Percentiles rank a stretch among this genome's conserved stretches.
phyloP scores from a whole-genome alignment of 2,888 invertebrate species.

The Pollenia labialis region DNA sequence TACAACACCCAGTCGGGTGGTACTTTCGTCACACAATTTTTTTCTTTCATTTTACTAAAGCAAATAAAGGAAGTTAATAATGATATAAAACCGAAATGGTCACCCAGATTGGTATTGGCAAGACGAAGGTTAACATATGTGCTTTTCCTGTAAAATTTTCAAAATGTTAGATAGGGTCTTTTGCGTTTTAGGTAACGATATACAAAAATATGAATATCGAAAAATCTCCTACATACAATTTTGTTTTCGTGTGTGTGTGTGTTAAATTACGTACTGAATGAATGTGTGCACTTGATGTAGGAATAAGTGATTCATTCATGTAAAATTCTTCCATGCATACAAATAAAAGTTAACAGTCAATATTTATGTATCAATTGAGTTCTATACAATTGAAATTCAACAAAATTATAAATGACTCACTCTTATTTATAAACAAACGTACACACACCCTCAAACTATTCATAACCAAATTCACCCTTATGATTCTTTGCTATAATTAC shows the following conservation, averaged over 20 bases:
- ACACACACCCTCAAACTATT: background rate
- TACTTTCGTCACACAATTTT: too few relatives aligned
- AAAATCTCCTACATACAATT: background rate
- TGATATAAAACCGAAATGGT: too few relatives aligned
- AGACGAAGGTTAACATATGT: too few relatives aligned
- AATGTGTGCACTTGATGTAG: background rate
- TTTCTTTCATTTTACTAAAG: too few relatives aligned
- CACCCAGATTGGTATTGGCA: too few relatives aligned
- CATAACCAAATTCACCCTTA: slow-evolving; percentile 47
- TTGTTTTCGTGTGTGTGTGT: background rate
- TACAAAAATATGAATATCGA: background rate
- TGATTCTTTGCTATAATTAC: background rate
- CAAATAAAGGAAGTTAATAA: too few relatives aligned
- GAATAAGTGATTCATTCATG: slow-evolving; percentile 30
- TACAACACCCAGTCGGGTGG: too few relatives aligned
- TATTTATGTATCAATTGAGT: slow-evolving; percentile 68
- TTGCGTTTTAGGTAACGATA: too few relatives aligned
- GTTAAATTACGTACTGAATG: too few relatives aligned
- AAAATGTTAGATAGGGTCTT: too few relatives aligned
- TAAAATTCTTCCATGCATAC: background rate
- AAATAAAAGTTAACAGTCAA: slow-evolving; percentile 47
- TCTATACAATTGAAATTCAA: slow-evolving; percentile 61
- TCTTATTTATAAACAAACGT: background rate
- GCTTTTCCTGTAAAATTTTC: too few relatives aligned
- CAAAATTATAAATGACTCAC: slow-evolving; percentile 67